Base-by-base conservation (phyloP, 2,113 vertebrate genomes). In the Ranitomeya imitator region DNA sequence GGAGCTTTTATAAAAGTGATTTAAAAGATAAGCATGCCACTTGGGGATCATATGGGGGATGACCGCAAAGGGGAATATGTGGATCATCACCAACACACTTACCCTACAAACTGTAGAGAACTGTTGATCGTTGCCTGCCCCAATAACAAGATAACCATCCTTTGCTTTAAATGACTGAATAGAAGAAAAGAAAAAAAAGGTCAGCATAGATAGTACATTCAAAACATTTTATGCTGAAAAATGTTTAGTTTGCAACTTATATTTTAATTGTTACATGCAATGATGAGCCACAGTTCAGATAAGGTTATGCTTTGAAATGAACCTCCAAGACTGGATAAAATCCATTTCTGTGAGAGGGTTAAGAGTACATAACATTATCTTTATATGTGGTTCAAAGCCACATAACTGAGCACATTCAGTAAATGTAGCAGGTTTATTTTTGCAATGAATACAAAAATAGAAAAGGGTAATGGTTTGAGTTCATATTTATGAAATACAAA, bases 71-170 rank as follows among this genome's bases (percentile, higher is more conserved):
- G 19, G 45, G 52, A 81, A 61, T 21, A 65, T 59, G 54, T 65
- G 21, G 55, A 83, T 83, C 15, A 60, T 89, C 87, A 89, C n/a
- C 18, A 69, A 37, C 14, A 13, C 26, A 83, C 87, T 94, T 94
- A 99, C 98, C 94, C 96, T 95, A 92, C 98, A 99, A 65, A 98
- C 91, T 85, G 91, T 94, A 89, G 95, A 91, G 92, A 98, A 99
- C 90, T 99, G 97, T 37, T 94, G 93, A 90, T 99, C 93, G 80
- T 97, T 99, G 90, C 96, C 97, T 87, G 97, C 96, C 89, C 96
- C 98, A 26, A 99, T 94, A 57, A 99, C 94, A 0, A 99, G 60
- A 92, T 97, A 96, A 84, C 96, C 96, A 63, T 99, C 97, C 92
- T 94, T 95, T 86, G 97, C 98, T 91, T 91, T 96, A 93, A 99